Percentiles rank a stretch among this genome's conserved stretches.
Conservation (phyloP, 2,888 invertebrate species). For the Habrosyne pyritoides region DNA sequence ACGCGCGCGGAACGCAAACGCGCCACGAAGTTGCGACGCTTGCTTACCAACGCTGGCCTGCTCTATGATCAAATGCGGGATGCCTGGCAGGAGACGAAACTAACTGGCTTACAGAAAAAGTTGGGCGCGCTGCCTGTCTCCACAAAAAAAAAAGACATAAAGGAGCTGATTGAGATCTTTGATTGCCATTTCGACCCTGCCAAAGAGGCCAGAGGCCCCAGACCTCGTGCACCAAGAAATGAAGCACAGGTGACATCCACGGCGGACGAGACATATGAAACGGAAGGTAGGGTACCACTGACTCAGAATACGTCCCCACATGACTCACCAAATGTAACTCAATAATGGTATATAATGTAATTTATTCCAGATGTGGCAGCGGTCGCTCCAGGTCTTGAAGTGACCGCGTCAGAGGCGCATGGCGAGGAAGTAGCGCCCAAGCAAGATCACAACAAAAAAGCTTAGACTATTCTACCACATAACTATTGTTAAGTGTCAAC, state of each 20-base stretch:
- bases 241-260: conserved; percentile 56
- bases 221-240: conserved; percentile 64
- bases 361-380: conserved; percentile 53
- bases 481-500: conserved; percentile 44
- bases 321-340: conserved; percentile 68
- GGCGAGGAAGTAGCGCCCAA: conserved; percentile 59
- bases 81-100: conserved; percentile 82
- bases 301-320: conserved; percentile 71
- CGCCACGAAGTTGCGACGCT: conserved; percentile 88
- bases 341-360: no score
- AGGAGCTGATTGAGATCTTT: conserved; percentile 89
- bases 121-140: conserved; percentile 82
- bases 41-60: conserved; percentile 90
- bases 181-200: conserved; percentile 92
- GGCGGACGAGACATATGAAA: conserved; percentile 66
- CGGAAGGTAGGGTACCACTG: conserved; percentile 74
- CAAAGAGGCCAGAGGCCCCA: conserved; percentile 84
- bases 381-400: conserved; percentile 61
- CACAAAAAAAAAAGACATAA: conserved; percentile 87
- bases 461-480: conserved; percentile 68
- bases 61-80: conserved; percentile 87
- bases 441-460: conserved; percentile 37
- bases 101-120: conserved; percentile 82
- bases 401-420: conserved; percentile 41
- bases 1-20: conserved; percentile 88